These are phyloP conservation scores for Theretra japonica DNA, from an alignment of 2,888 invertebrate species.

Conservation along the genomic window DNA sequence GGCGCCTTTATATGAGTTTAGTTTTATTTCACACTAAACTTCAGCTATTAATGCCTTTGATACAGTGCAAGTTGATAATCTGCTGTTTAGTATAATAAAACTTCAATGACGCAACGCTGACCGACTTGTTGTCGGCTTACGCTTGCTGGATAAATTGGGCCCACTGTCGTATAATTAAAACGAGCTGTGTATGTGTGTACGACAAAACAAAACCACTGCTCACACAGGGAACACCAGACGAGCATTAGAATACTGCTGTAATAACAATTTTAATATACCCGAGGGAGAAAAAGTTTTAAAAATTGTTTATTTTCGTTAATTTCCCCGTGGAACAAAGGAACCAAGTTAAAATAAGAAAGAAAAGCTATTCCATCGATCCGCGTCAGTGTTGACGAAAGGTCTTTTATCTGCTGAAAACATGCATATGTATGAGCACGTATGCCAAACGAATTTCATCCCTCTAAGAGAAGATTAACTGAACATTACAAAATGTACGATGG, in stretches of 20 bases:
- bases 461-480: slow-evolving; percentile 12
- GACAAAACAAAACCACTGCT: neutral
- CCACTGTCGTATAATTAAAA: neutral
- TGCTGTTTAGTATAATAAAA: neutral
- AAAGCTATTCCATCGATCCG: slow-evolving; percentile 15
- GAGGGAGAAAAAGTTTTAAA: neutral
- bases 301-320: slow-evolving; percentile 7
- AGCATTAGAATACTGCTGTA: neutral
- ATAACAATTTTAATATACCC: neutral
- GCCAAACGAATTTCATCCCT: slow-evolving; percentile 12
- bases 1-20: slow-evolving; percentile 29
- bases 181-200: neutral
- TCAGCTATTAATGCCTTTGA: neutral
- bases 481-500: slow-evolving; percentile 12
- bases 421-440: slow-evolving; percentile 27
- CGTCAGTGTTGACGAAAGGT: slow-evolving; percentile 19
- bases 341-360: slow-evolving; percentile 7
- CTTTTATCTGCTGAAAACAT: slow-evolving; percentile 20
- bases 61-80: slow-evolving; percentile 9
- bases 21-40: slow-evolving; percentile 20
- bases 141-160: neutral
- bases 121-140: neutral
- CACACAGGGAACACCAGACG: neutral
- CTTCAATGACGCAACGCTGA: neutral
- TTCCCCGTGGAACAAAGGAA: slow-evolving; percentile 11